Evolutionary conservation across 2,888 invertebrate species (phyloP), one percentile per base, ranked within the genome.

Genomic region (Leucophenga montana): DNA sequence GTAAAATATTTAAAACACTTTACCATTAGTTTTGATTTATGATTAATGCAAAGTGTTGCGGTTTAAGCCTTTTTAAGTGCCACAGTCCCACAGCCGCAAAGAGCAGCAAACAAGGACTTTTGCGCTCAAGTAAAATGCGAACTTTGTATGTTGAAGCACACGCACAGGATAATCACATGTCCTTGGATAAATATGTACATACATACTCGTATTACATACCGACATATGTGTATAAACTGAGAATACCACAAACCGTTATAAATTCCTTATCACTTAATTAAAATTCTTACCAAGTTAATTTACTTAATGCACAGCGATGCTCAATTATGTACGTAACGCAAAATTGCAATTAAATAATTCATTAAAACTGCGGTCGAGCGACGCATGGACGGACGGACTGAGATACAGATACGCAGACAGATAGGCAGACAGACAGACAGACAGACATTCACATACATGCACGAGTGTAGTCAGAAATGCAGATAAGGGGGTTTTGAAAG

Each of bases 321-420:
- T 53, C 62, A 68, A 68, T 68, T 68, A 62, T 62, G 53, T 56
- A 20, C 18, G 20, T 56, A 67, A 22, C 56, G 54, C 39, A 75
- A 82, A 80, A 82, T 83, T 75, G 72, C 83, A 82, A 72, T 83
- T 80, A 75, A 80, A 84, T 81, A 84, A 77, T 81, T 84, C 70
- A 81, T 84, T 75, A 79, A 77, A 77, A 67, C 44, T 74, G 73
- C 68, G 73, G 69, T 69, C 20, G 59, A 50, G 39, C 11, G 39
- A 39, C 39, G 39, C 8, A 39, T 11, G 39, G 39, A 11, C 9
- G 39, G 39, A 39, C 5, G 56, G 39, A 53, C 8, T 8, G 57
- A 44, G 13, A 50, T 62, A 16, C 56, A 57, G 39, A 67, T 4
- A 66, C 18, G 20, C 56, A 69, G 31, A 67, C 48, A 16, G 39